Percentiles rank a stretch among this genome's conserved stretches.
phyloP scores from a whole-genome alignment of 2,113 vertebrate genomes.

The Montifringilla adamsi region DNA sequence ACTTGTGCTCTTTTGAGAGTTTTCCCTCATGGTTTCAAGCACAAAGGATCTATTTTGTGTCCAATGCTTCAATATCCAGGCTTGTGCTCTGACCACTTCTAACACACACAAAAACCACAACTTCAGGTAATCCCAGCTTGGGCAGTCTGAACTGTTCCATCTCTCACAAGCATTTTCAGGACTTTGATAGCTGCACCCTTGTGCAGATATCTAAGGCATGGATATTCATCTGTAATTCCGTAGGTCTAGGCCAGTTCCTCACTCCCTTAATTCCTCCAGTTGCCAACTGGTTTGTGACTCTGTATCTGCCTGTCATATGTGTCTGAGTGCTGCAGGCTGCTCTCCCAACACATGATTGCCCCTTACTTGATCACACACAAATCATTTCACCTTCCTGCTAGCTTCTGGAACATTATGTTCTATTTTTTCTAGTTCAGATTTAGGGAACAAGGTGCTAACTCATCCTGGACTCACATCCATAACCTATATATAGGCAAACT shows the following conservation, averaged over 20 bases:
- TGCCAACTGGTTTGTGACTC: background rate
- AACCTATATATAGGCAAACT: background rate
- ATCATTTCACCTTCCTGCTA: background rate
- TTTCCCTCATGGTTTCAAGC: background rate
- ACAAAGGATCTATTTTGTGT: background rate
- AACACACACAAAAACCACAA: background rate
- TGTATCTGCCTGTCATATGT: background rate
- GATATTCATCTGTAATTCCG: background rate
- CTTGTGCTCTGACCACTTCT: background rate
- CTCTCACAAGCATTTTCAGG: background rate
- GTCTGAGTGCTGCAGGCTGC: background rate
- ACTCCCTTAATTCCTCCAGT: background rate
- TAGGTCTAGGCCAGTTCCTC: background rate
- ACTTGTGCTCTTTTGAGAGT: background rate
- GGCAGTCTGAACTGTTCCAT: background rate
- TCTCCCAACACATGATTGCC: background rate
- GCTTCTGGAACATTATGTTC: background rate
- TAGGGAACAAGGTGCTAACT: background rate
- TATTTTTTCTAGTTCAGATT: background rate
- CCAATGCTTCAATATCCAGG: fast-evolving
- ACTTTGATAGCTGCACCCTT: background rate
- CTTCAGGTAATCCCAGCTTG: background rate
- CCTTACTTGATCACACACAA: background rate
- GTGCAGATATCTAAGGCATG: background rate
- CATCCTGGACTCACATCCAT: background rate